These are phyloP conservation scores for Pseudococcus jackbeardsleyi DNA, from an alignment of 2,888 invertebrate species.

Conservation along the genomic window DNA sequence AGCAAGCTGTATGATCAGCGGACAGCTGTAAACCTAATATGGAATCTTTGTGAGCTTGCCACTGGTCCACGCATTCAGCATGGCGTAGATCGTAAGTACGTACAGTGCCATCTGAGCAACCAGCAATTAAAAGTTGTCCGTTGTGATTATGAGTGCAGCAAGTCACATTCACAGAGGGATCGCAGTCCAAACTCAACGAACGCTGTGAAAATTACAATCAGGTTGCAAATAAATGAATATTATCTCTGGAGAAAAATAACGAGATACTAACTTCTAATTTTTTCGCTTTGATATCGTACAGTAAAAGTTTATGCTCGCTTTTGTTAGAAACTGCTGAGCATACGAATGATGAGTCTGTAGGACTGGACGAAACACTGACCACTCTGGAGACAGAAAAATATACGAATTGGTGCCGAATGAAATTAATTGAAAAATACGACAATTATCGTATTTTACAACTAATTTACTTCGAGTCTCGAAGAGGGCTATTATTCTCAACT, in stretches of 20 bases:
- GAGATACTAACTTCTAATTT: conserved; percentile 72
- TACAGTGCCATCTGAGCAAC: conserved; percentile 74
- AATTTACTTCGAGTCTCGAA: conserved; percentile 60
- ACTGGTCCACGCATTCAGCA: conserved; percentile 73
- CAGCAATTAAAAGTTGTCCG: conserved; percentile 74
- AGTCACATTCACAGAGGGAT: conserved; percentile 70
- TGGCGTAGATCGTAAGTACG: conserved; percentile 74
- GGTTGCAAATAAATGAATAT: neutral
- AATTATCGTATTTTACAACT: neutral
- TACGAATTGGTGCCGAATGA: neutral
- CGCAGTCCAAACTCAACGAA: conserved; percentile 66
- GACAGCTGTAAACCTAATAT: conserved; percentile 73
- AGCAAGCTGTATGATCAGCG: conserved; percentile 72
- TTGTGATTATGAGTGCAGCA: conserved; percentile 75
- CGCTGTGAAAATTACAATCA: conserved; percentile 62
- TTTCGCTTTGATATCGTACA: conserved; percentile 75
- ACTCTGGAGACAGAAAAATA: conserved; percentile 69
- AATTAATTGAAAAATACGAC: neutral
- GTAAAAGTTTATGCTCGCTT: conserved; percentile 72
- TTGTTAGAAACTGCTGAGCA: conserved; percentile 71
- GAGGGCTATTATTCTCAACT: conserved; percentile 66
- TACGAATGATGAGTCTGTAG: conserved; percentile 72
- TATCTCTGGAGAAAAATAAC: neutral
- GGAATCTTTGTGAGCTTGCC: conserved; percentile 74
- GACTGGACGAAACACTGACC: conserved; percentile 72